These are phyloP conservation scores for Ascidia mentula DNA, from an alignment of 23 tunicate genomes.

Conservation along the genomic window DNA sequence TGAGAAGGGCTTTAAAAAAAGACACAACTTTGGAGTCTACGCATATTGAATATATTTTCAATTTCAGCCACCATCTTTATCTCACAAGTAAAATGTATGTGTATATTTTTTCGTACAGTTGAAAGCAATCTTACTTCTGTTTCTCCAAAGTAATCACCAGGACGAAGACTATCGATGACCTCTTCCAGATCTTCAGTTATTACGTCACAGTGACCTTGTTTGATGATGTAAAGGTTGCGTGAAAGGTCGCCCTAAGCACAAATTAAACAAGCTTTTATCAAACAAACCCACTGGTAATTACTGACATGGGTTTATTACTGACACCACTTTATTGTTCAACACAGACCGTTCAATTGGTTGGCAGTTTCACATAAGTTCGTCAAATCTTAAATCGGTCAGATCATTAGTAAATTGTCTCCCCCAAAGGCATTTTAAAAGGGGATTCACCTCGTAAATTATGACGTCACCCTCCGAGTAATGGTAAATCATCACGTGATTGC, in stretches of 20 bases:
- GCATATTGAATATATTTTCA: too few species aligned
- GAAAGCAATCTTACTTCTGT: too few species aligned
- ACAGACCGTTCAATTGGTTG: not conserved
- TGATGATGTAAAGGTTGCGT: slow-evolving; percentile 69
- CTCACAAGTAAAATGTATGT: too few species aligned
- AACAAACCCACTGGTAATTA: not conserved
- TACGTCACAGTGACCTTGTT: slow-evolving; percentile 79
- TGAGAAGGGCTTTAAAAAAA: not conserved
- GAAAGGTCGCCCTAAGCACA: slow-evolving; percentile 75
- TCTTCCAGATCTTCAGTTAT: slow-evolving; percentile 62
- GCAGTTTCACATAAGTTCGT: not conserved
- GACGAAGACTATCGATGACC: slow-evolving; percentile 46
- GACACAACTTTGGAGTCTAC: not conserved
- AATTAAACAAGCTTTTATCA: not conserved
- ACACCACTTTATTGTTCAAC: not conserved
- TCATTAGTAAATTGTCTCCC: too few species aligned
- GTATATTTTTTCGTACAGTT: too few species aligned
- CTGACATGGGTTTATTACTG: not conserved
- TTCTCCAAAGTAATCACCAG: slow-evolving; percentile 96
- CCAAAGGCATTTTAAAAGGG: too few species aligned
- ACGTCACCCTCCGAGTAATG: slow-evolving; percentile 74
- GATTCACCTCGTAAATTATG: slow-evolving; percentile 83
- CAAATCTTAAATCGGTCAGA: slow-evolving; percentile 1
- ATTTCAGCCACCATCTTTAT: too few species aligned
- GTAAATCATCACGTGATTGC: slow-evolving; percentile 56